These are phyloP conservation scores for Nettapus auritus DNA, from an alignment of 2,113 vertebrate genomes.

Conservation along the genomic window DNA sequence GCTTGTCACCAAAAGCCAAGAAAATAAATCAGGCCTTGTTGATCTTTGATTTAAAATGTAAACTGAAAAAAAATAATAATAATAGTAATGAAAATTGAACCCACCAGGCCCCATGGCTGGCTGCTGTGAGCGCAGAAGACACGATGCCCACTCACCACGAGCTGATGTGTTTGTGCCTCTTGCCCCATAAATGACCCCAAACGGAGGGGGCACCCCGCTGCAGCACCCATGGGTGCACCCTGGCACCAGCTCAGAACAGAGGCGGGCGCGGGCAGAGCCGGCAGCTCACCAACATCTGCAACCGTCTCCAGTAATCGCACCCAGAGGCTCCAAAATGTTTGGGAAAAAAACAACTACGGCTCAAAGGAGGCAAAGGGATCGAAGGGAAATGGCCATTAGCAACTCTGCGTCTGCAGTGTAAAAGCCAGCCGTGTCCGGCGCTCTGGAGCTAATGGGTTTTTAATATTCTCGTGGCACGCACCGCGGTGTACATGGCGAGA, in stretches of 20 bases:
- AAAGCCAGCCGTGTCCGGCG: constrained; percentile 32
- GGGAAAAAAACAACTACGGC: constrained; percentile 2
- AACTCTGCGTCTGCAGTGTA: constrained; percentile 21
- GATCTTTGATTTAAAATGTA: background rate
- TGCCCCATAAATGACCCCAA: background rate
- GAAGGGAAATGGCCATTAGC: constrained; percentile 56
- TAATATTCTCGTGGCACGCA: constrained; percentile 52
- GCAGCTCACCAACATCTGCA: background rate
- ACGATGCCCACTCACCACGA: background rate
- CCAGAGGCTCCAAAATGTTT: background rate
- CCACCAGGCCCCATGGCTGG: accelerated
- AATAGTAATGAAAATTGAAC: no score
- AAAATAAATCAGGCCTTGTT: background rate
- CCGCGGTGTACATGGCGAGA: constrained; percentile 34
- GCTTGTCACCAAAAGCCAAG: background rate
- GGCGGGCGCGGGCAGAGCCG: accelerated
- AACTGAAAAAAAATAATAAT: no score
- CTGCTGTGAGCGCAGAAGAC: background rate
- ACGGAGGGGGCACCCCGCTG: accelerated
- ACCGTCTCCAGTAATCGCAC: background rate
- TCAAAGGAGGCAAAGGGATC: constrained; percentile 35
- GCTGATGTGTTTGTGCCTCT: background rate
- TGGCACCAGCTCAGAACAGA: accelerated
- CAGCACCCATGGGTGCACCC: background rate
- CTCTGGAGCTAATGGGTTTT: constrained; percentile 47